These are phyloP conservation scores for Eupithecia inturbata DNA, from an alignment of 2,888 invertebrate species.

Conservation along the genomic window DNA sequence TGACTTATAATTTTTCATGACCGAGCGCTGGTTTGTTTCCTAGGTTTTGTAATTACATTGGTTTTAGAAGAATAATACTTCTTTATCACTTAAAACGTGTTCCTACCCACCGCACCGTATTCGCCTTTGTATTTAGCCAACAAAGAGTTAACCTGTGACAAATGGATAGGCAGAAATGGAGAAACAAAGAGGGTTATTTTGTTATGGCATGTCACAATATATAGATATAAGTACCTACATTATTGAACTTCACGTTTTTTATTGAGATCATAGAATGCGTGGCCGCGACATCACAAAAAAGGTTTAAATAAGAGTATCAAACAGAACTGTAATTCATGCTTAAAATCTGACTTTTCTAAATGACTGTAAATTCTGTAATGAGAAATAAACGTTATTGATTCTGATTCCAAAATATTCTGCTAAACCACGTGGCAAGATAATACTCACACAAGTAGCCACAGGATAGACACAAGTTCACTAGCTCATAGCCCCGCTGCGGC, in stretches of 20 bases:
- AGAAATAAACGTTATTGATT: no score
- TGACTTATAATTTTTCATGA: constrained; percentile 39
- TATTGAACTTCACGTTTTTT: neutral
- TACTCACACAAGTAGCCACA: neutral
- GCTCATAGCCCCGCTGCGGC: constrained; percentile 47
- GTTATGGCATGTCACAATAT: neutral
- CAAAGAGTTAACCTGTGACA: neutral
- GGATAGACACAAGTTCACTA: constrained; percentile 31
- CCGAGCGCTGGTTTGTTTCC: constrained; percentile 26
- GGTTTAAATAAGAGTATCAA: no score
- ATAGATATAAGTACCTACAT: no score
- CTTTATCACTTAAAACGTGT: neutral
- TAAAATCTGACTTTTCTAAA: neutral
- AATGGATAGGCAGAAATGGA: neutral
- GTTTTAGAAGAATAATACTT: constrained; percentile 14
- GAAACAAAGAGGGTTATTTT: neutral
- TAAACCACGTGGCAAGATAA: neutral
- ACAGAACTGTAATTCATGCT: neutral
- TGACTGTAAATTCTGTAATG: no score
- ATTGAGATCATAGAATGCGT: neutral
- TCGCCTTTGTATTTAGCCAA: neutral
- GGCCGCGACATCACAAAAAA: neutral
- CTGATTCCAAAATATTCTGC: neutral
- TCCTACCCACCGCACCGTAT: neutral
- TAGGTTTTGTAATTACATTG: constrained; percentile 28